Percentiles rank a stretch among this genome's conserved stretches.
Conservation (phyloP, 37 sponge, comb jelly and placozoan species). For the Bolinopsis microptera region DNA sequence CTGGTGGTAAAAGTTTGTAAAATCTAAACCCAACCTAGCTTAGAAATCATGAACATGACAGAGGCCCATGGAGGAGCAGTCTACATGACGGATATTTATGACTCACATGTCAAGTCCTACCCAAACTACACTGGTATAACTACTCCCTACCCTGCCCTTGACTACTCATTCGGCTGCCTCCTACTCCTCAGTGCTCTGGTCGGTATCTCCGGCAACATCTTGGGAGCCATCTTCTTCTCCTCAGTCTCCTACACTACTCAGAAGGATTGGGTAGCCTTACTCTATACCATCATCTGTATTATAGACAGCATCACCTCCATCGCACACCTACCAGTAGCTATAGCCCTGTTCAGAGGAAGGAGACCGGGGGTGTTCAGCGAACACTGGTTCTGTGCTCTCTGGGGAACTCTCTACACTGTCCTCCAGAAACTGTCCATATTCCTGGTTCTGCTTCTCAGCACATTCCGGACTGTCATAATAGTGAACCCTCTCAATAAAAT, state of each 20-base stretch:
- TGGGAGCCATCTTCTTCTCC: neutral
- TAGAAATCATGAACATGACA: neutral
- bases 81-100: neutral
- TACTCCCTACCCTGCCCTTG: neutral
- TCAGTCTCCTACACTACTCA: neutral
- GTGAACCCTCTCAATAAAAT: constrained; percentile 50
- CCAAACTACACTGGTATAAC: neutral
- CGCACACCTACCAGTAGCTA: neutral
- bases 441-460: constrained; percentile 40
- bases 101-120: neutral
- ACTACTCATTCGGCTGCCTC: constrained; percentile 9
- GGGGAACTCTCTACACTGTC: neutral
- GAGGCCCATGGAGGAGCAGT: neutral
- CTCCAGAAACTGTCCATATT: constrained; percentile 32
- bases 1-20: no score
- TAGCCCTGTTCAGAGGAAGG: neutral
- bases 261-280: neutral
- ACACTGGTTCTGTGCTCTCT: constrained; percentile 22
- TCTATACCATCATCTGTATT: constrained; percentile 9
- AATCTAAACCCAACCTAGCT: no score
- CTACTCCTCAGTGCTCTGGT: constrained; percentile 17
- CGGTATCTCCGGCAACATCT: constrained; percentile 22
- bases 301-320: neutral
- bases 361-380: neutral
- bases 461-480: constrained; percentile 15